Evolutionary conservation across 2,113 vertebrate species (phyloP), one percentile per base, ranked within the genome.

Genomic region (Perognathus longimembris): DNA sequence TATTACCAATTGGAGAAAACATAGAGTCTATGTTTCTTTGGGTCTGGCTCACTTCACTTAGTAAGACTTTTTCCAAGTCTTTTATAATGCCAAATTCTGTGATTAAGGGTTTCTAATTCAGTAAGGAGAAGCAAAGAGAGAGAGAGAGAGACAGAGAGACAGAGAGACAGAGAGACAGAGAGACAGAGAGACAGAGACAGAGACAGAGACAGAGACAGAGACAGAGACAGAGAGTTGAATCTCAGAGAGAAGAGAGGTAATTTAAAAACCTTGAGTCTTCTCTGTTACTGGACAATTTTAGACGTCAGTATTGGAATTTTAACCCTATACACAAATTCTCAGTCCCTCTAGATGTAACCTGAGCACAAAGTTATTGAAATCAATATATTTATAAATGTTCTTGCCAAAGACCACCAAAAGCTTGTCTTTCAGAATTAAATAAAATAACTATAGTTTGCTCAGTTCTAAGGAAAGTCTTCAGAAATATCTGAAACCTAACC

Each of bases 171-270:
- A 54, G 50, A 4, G 50, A 20, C 12, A 15, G 50, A 54, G 50
- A 15, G 3, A 18, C 12, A 15, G 50, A 54, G 50, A 15, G 50
- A 17, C 12, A 15, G 15, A 15, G 15, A 14, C 12, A 54, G 50
- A 15, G 50, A 54, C 12, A 15, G 5, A 14, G 36, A n/a, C n/a
- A n/a, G n/a, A n/a, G n/a, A n/a, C n/a, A n/a, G n/a, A n/a, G n/a
- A n/a, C n/a, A n/a, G n/a, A 15, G 0, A 61, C 5, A 7, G 15
- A 36, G 2, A 34, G 3, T 7, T 11, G 3, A 42, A 6, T 34
- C 1, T n/a, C n/a, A n/a, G n/a, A 14, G 79, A 61, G 15, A 84
- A 69, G 14, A 80, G 5, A 64, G 4, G n/a, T 4, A 79, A 28
- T 71, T 59, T 34, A 75, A 3, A 79, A 63, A 38, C 70, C 0